These are phyloP conservation scores for Salvator merianae DNA, from an alignment of 2,113 vertebrate genomes.

Conservation along the genomic window DNA sequence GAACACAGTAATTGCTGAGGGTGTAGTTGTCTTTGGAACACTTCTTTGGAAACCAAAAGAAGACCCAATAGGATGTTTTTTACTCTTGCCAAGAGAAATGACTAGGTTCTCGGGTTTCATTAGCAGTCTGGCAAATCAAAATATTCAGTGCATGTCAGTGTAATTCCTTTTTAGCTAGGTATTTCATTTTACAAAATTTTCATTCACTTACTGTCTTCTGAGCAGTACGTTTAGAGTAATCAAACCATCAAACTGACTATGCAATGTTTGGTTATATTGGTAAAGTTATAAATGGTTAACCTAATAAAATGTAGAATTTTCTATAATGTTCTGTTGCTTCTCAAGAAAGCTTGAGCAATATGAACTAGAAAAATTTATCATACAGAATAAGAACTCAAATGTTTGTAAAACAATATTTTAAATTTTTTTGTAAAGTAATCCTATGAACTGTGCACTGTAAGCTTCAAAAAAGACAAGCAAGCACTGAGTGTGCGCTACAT, in stretches of 20 bases:
- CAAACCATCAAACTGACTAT: background rate
- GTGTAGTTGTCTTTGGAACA: background rate
- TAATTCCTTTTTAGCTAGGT: background rate
- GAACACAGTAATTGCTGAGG: too few relatives aligned
- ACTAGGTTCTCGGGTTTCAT: slow-evolving; percentile 7
- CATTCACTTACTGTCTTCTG: background rate
- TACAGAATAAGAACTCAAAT: too few relatives aligned
- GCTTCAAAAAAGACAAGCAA: background rate
- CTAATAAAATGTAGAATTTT: background rate
- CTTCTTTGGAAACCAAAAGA: background rate
- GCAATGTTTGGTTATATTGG: background rate
- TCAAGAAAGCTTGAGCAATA: background rate
- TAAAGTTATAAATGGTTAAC: background rate
- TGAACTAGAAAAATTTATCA: background rate
- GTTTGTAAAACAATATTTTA: background rate
- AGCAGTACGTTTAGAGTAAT: background rate
- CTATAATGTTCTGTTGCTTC: background rate
- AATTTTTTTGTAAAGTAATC: too few relatives aligned
- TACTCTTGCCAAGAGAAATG: slow-evolving; percentile 4
- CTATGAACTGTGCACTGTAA: too few relatives aligned
- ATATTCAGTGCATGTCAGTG: background rate
- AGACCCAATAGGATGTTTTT: slow-evolving; percentile 4
- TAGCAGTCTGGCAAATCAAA: background rate
- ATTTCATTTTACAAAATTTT: background rate
- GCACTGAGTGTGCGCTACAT: background rate